phyloP scores from a whole-genome alignment of 2,113 vertebrate genomes.

The Saguinus midas region DNA sequence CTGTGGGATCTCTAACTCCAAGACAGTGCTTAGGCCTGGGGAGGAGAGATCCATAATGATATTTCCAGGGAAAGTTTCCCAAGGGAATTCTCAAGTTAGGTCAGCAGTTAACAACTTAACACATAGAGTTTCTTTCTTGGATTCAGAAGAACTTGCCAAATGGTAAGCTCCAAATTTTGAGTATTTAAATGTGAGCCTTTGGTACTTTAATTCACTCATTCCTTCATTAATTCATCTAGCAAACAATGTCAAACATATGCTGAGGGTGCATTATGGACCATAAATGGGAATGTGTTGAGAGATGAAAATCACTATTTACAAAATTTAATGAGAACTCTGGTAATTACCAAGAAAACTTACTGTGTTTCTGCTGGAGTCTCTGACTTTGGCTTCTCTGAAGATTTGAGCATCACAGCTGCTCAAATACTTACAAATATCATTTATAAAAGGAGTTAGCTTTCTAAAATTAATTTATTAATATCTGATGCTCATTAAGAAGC shows the following conservation, averaged over 20 bases:
- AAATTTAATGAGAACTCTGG: not conserved
- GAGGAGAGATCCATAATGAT: not conserved
- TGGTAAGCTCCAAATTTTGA: not conserved
- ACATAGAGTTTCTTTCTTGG: not conserved
- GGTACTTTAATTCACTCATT: not conserved
- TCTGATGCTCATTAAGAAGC: not conserved
- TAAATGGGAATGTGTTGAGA: not conserved
- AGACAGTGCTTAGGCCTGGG: not conserved
- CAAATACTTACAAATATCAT: slow-evolving; percentile 5
- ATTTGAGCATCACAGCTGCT: not conserved
- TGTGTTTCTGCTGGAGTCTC: not conserved
- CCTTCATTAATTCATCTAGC: not conserved
- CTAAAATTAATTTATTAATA: not conserved
- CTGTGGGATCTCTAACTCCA: not conserved
- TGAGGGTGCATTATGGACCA: not conserved
- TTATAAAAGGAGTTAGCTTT: not conserved
- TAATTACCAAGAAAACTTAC: not conserved
- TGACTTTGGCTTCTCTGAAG: not conserved
- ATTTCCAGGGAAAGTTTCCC: not conserved
- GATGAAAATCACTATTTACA: not conserved
- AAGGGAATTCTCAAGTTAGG: not conserved
- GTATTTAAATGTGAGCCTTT: not conserved
- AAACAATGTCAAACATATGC: not conserved
- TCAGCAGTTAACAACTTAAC: not conserved
- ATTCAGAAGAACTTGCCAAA: not conserved